Conservation (phyloP, 2,113 vertebrate genomes). For the Lampris megalopsis region DNA sequence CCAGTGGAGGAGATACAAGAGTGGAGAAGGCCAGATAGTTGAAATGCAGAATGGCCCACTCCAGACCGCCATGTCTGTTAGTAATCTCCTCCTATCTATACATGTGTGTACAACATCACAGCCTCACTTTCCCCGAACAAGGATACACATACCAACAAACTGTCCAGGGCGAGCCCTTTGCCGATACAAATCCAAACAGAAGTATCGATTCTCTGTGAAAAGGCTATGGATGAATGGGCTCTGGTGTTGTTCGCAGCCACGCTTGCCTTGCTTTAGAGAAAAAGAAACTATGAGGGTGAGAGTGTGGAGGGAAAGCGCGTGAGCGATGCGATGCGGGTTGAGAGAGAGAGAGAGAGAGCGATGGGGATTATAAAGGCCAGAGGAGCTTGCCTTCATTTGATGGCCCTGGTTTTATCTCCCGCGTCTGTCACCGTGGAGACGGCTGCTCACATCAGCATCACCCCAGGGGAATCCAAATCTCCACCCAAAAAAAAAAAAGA, state of each 20-base stretch:
- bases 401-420: constrained; percentile 73
- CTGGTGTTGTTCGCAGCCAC: constrained; percentile 2
- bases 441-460: constrained; percentile 77
- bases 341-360: constrained; percentile 15
- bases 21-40: constrained; percentile 34
- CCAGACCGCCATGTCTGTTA: constrained; percentile 40
- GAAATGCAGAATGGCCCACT: constrained; percentile 2
- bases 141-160: constrained; percentile 8
- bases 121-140: constrained; percentile 6
- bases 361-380: constrained; percentile 58
- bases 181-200: constrained; percentile 25
- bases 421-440: constrained; percentile 80
- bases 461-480: constrained; percentile 65
- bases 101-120: constrained; percentile 11
- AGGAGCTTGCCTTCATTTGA: constrained; percentile 66
- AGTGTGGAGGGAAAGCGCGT: not conserved
- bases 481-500: constrained; percentile 22
- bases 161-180: not conserved
- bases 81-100: constrained; percentile 43
- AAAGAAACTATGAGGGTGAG: constrained; percentile 17
- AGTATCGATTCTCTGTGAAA: constrained; percentile 55
- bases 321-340: not conserved
- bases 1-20: no score
- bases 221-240: constrained; percentile 49
- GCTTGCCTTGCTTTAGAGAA: constrained; percentile 13